phyloP scores from a whole-genome alignment of 2,888 invertebrate genomes.

The Drosophila bunnanda region DNA sequence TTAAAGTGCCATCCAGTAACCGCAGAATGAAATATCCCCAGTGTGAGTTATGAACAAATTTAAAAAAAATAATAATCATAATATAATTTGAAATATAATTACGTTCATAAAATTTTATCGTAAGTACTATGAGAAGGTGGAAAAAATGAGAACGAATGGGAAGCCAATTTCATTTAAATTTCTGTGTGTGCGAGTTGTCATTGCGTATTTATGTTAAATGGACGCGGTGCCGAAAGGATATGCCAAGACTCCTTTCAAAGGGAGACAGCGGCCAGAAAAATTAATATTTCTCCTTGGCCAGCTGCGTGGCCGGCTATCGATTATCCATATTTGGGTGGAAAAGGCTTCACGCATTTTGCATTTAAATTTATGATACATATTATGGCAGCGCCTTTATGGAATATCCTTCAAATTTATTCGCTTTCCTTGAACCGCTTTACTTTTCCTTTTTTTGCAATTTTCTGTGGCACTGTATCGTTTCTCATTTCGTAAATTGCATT shows the following conservation, averaged over 20 bases:
- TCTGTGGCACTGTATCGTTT: slow-evolving; percentile 54
- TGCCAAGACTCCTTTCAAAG: slow-evolving; percentile 19
- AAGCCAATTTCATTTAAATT: slow-evolving; percentile 60
- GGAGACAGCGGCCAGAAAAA: slow-evolving; percentile 19
- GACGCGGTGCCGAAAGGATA: slow-evolving; percentile 48
- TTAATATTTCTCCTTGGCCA: slow-evolving; percentile 9
- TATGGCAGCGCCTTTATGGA: slow-evolving; percentile 5
- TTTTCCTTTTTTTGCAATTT: neutral
- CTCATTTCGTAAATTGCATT: slow-evolving; percentile 71
- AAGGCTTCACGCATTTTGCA: slow-evolving; percentile 5
- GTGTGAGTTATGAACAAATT: neutral
- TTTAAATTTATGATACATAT: slow-evolving; percentile 21
- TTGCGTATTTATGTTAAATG: slow-evolving; percentile 73
- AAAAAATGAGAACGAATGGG: slow-evolving; percentile 7
- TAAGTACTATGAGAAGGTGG: neutral
- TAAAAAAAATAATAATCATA: neutral
- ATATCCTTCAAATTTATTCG: slow-evolving; percentile 12
- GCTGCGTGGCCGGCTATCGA: slow-evolving; percentile 9
- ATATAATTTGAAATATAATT: neutral
- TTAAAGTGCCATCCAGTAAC: neutral
- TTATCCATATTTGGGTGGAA: neutral
- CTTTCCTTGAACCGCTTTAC: neutral
- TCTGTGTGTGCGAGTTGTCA: slow-evolving; percentile 47
- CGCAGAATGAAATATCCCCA: neutral
- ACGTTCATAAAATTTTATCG: neutral